Base-by-base conservation (phyloP, 1,140 invertebrate species). In the Drosophila micromelanica region DNA sequence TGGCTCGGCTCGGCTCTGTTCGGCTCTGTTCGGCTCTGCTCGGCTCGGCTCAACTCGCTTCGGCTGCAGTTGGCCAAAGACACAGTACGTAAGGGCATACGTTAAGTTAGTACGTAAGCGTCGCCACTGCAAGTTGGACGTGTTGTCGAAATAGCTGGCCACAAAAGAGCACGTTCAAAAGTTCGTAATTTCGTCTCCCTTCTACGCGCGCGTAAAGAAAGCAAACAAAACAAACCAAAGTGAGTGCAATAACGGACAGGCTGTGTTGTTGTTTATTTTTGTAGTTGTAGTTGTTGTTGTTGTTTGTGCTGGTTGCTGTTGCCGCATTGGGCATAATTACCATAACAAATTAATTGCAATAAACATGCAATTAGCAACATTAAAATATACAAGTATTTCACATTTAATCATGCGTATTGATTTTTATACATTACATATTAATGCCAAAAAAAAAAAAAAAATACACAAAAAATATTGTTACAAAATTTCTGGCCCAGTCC, bases 351-450 rank as follows among this genome's bases (percentile, higher is more conserved):
- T 82, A 80, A 79, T 89, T 82, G 67, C 79, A 78, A 73, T 65
- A 54, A 67, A 55, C 38, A 71, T 67, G 82, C 78, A 78, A 87
- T 86, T 82, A 87, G 64, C 82, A 59, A 67, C 68, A 79, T 73
- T 79, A 76, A 55, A 82, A 70, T 52, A 76, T 82, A 67, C 48
- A 63, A 77, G 48, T 72, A 30, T 48, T 68, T 37, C 61, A 43
- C 62, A 78, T 89, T 64, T 57, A 77, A 78, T 89, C 68, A 75
- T 76, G 48, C 56, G 30, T 86, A 87, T 87, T 87, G 82, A 87
- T 87, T 87, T 87, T 82, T 13, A 76, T 30, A 43, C 61, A 82
- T 87, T 87, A 89, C 71, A 79, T 87, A 87, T 87, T 82, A 82
- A 87, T 68, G 61, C 27, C 38, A 45, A 70, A 71, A 59, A 56